Base-by-base conservation (phyloP, 92 coral and sea anemone species). In the Bergia puertoricense region DNA sequence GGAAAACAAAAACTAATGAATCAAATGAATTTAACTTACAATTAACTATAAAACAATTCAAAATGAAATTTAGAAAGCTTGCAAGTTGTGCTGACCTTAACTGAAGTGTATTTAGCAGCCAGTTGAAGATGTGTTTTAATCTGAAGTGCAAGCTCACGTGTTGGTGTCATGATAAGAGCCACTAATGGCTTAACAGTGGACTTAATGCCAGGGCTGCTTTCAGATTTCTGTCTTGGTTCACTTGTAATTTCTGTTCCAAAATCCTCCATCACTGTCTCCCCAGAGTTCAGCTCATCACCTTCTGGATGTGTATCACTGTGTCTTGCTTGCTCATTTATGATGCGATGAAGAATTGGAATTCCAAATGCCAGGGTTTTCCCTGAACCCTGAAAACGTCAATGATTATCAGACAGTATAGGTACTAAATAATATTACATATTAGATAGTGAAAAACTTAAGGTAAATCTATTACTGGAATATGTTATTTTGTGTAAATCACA, bases 281-380 rank as follows among this genome's bases (percentile, higher is more conserved):
- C 79, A 44, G 74, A 20, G 38, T 43, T 67, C 54, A 40, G 67
- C 13, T 81, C 74, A 79, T 8, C 86, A 18, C 74, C 68, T 10
- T 86, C 93, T 40, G 65, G 80, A 0, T 23, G 41, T 18, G 56
- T 48, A 42, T 76, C 40, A n/a, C 71, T 73, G 20, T 30, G 71
- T 40, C 81, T 78, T 43, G 43, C 86, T 77, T 54, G 54, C 6
- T 71, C 89, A 76, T 84, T 74, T 43, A 95, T 76, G 81, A 97
- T 93, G 76, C 92, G 96, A 30, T 94, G 93, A 74, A 97, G 91
- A 57, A 97, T 89, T 66, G 98, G 99, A 56, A 97, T 86, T 4
- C 99, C 99, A 91, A 95, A 97, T 36, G 99, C 99, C 30, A 95
- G 82, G 30, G 99, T 97, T 80, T 97, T 97, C 11, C 99, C 99